Percentiles rank a stretch among this genome's conserved stretches.
phyloP scores from a whole-genome alignment of 2,113 vertebrate genomes.

The Eubucco bourcierii region DNA sequence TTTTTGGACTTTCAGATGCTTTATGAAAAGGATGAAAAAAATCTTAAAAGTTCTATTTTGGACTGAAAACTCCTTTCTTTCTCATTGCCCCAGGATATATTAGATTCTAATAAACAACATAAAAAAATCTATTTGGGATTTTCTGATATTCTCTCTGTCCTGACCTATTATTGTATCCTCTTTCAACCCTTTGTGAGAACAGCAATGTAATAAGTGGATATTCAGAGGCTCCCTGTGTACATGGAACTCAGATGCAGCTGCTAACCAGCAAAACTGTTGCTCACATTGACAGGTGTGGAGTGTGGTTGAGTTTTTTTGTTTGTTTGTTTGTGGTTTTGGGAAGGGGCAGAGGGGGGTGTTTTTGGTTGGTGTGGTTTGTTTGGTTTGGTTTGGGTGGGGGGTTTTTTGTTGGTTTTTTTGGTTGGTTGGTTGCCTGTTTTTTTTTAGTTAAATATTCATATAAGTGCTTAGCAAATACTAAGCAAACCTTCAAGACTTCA shows the following conservation, averaged over 20 bases:
- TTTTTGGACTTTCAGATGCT: conserved; percentile 11
- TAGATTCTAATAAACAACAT: conserved; percentile 43
- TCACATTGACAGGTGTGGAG: background rate
- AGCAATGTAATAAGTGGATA: background rate
- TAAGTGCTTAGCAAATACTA: background rate
- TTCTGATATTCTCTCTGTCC: conserved; percentile 50
- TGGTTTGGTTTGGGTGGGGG: background rate
- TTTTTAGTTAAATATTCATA: background rate
- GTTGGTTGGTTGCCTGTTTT: no score
- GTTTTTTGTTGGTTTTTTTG: background rate
- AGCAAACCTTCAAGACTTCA: background rate
- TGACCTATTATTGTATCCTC: conserved; percentile 10
- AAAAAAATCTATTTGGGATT: conserved; percentile 48
- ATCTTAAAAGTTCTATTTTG: conserved; percentile 14
- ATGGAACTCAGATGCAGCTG: background rate
- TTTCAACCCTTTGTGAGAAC: background rate
- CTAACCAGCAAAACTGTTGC: background rate
- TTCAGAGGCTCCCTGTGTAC: background rate
- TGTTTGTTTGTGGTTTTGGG: background rate
- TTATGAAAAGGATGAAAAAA: conserved; percentile 25
- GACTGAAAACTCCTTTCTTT: conserved; percentile 23
- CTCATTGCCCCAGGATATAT: conserved; percentile 35
- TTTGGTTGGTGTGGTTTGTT: background rate
- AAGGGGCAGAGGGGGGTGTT: no score
- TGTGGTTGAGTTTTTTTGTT: background rate